Base-by-base conservation (phyloP, 2,888 invertebrate species). In the Plebejus melissa region DNA sequence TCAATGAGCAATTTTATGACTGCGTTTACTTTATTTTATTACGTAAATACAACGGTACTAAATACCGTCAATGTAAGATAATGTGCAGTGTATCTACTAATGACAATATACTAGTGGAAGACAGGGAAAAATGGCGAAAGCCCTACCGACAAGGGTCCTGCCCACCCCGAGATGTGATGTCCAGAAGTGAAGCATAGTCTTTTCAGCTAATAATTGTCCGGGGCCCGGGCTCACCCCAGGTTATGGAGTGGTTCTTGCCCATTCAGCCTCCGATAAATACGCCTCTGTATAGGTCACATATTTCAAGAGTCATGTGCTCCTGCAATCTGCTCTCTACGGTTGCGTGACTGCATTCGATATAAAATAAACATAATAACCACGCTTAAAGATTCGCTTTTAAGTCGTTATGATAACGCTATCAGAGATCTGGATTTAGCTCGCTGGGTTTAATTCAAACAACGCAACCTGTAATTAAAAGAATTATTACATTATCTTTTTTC, bases 1-100 rank as follows among this genome's bases (percentile, higher is more conserved):
- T 72, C 50, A 72, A 72, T 72, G 54, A 16, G 72, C 72, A 72
- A 28, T 72, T 72, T 54, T 72, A 72, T 54, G 72, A 54, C 46
- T 13, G 16, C 7, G 4, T 11, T 46, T 50, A 72, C 72, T 32
- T 32, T 2, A 72, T 72, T 72, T 72, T 72, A 54, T 72, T 72
- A 54, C 16, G 72, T 72, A 65, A 65, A 65, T 36, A 13, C 28
- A 70, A 70, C 70, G 69, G 41, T 69, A 69, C 32, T 32, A 13
- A 65, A 65, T 65, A 32, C 32, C 32, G 11, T 32, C 11, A 9
- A 28, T 3, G 11, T 28, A 57, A 57, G 4, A 57, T 13, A 1
- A n/a, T n/a, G 5, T 57, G 1, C 57, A 13, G n/a, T 22, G 54
- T 46, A 22, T 22, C 22, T 22, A 46, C 46, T 46, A 46, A 46